Evolutionary conservation across 2,888 invertebrate species (phyloP), one percentile per base, ranked within the genome.

Genomic region (Dicranocentrus wangi): DNA sequence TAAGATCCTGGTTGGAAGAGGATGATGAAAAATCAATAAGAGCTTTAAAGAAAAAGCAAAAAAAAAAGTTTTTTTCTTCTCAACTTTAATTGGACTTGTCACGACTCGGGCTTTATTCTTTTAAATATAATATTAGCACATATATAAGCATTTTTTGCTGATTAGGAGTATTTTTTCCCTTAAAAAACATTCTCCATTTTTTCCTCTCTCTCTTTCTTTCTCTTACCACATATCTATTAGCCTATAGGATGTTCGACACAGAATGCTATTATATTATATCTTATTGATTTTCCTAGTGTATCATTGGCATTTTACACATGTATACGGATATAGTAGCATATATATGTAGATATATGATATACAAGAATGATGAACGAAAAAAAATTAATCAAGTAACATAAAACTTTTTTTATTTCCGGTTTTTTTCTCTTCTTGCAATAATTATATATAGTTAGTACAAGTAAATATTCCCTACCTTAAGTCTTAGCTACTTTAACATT

Each of bases 11-110:
- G 32, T 68, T 55, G 55, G 13, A 13, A 61, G 19, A 61, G 1
- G 32, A 60, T 60, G 3, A 15, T 3, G 60, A 28, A 53, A 55
- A n/a, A n/a, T n/a, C n/a, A n/a, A n/a, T n/a, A n/a, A n/a, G n/a
- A 53, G 21, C 21, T 39, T 39, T 7, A 39, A 39, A 61, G 28
- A 60, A 61, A n/a, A 32, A n/a, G 39, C 19, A 27, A 32, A 17
- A 32, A 60, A 19, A 61, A 32, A 61, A 19, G 21, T 53, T 25
- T 7, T 28, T 47, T 43, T 66, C 21, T 53, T 19, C 28, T 55
- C 39, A 47, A 61, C n/a, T 68, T 83, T 85, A 85, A 85, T 85
- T 85, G 85, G 83, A 82, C 85, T 85, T 83, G 85, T 85, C 85
- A 85, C 85, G 85, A 85, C 82, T 84, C 72, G 58, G 27, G 32